Evolutionary conservation across 2,888 invertebrate genomes (phyloP), one percentile per base, ranked within the genome.

Genomic region (Coleophora flavipennella): DNA sequence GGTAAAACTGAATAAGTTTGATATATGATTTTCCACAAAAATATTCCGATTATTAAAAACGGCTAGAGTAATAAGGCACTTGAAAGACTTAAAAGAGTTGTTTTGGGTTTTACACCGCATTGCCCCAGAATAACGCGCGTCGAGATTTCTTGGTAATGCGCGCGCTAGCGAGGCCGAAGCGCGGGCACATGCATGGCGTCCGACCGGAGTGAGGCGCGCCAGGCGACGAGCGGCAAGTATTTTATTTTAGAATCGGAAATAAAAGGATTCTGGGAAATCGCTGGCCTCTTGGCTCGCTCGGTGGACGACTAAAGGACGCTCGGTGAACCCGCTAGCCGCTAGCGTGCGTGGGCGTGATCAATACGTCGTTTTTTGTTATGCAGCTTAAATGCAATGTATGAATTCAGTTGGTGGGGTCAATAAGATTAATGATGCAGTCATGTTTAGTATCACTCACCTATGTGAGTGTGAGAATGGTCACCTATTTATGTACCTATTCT

Each of bases 191-290:
- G n/a, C n/a, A n/a, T n/a, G n/a, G n/a, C n/a, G n/a, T n/a, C n/a
- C n/a, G n/a, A n/a, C n/a, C n/a, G n/a, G n/a, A n/a, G n/a, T n/a
- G n/a, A n/a, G 20, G 9, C 13, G 38, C 27, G 27, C 13, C 32
- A 27, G 32, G 31, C 36, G 39, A 29, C n/a, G 27, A 12, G 3
- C 31, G 26, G 31, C 51, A 67, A 66, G 63, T 57, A 65, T 70
- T 60, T 75, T 79, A 74, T 79, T 81, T 81, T 75, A 78, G 79
- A 78, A 79, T 81, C 81, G 80, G 81, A 81, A 78, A 80, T 74
- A 73, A n/a, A n/a, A 72, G 68, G 71, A 72, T 81, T 81, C 81
- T 64, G 57, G 67, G 79, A 81, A 81, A 70, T 59, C 51, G 64
- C 63, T 76, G 76, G 75, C 78, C 75, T 76, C 76, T 20, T 51